Evolutionary conservation across 1,140 invertebrate species (phyloP), one percentile per base, ranked within the genome.

Genomic region (Aradophagus sp.): DNA sequence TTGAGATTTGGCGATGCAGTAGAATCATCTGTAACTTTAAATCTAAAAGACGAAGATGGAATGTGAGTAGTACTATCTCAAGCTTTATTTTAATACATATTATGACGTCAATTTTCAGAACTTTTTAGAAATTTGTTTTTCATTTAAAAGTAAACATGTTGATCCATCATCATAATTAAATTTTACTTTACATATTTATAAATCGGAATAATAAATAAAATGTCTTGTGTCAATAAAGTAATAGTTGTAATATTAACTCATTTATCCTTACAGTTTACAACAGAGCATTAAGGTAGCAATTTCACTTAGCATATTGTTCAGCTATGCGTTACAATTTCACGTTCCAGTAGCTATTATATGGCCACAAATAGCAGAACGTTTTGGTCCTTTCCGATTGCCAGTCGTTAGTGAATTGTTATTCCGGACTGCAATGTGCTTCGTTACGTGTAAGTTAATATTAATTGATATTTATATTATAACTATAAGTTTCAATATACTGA

Each of bases 301-400:
- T 80, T 90, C 92, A 0, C 36, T 93, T 3, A 91, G 91, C 11
- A 91, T 95, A 65, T 89, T 94, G 67, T 85, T 95, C 39, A 90
- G 91, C 0, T 96, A 93, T 83, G 90, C 92, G n/a, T 86, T 97
- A 36, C 95, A 97, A 84, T 91, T 95, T 73, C 97, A 95, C 80
- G 93, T 97, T 1, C 92, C 94, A 27, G 84, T 91, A 14, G 89
- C 88, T 16, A 90, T 91, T 20, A 85, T 90, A 14, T 91, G 89
- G 89, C 87, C 88, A 0, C 73, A 68, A 14, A 67, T 91, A 0
- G 67, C 80, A n/a, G 74, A 85, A 1, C 78, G 78, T 15, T 87
- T 86, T 32, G 84, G 86, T 6, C 87, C 88, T 10, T 87, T 88
- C 47, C 86, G 86, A 53, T 86, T 86, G 58, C 87, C 88, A 14